Evolutionary conservation across 2,797 vertebrate genomes (phyloP).

Genomic region (Kryptolebias ocellatus): DNA sequence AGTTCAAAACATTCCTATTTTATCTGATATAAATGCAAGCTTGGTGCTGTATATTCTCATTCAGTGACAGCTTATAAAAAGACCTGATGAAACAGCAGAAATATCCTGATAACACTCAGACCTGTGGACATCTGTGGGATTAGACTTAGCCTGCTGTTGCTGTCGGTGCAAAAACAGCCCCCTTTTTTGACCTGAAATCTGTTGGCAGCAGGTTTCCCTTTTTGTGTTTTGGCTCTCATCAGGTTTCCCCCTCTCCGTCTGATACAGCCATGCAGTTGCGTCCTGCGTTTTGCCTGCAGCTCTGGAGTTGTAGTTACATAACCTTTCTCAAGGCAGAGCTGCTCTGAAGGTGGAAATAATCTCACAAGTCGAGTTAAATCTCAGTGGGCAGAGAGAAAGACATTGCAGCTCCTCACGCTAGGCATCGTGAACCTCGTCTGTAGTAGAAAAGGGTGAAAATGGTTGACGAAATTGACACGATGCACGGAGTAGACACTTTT

Average conservation of each 20-base stretch:
- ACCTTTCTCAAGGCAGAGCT: conserved; percentile 52
- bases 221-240: conserved; percentile 52
- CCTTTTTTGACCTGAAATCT: conserved; percentile 24
- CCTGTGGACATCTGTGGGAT: conserved; percentile 60
- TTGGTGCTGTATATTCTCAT: no score
- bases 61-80: no score
- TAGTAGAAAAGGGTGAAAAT: not conserved
- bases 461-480: not conserved
- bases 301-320: conserved; percentile 60
- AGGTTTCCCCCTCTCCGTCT: conserved; percentile 30
- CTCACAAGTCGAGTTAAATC: conserved; percentile 47
- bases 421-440: conserved; percentile 27
- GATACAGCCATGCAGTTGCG: conserved; percentile 33
- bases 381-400: conserved; percentile 38
- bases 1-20: not conserved
- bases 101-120: not conserved
- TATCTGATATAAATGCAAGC: no score
- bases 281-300: conserved; percentile 46
- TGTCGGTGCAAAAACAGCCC: conserved; percentile 6
- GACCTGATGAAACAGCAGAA: not conserved
- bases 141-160: conserved; percentile 47
- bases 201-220: conserved; percentile 54
- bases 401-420: not conserved
- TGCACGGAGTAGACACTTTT: no score
- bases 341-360: conserved; percentile 57